Evolutionary conservation across 2,797 vertebrate genomes (phyloP).

Genomic region (Anas bahamensis): DNA sequence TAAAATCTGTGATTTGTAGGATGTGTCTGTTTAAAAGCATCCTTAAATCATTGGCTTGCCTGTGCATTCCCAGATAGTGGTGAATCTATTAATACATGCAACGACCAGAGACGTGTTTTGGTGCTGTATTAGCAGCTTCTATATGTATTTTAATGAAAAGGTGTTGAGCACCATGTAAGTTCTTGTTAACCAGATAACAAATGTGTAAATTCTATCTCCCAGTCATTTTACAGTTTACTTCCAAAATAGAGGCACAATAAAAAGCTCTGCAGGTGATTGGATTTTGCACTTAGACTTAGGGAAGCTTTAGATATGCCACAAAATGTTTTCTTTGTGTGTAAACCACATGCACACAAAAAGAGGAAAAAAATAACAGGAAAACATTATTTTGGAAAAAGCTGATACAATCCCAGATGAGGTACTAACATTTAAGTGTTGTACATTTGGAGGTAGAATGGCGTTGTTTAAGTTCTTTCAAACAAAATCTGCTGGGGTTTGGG

Average conservation of each 20-base stretch:
- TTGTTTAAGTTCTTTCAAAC: neutral
- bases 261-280: neutral
- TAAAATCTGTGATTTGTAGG: constrained; percentile 5
- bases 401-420: neutral
- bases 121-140: neutral
- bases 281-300: neutral
- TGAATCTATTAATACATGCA: neutral
- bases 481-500: neutral
- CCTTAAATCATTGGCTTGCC: neutral
- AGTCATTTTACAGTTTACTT: neutral
- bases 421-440: neutral
- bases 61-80: neutral
- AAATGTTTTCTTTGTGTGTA: neutral
- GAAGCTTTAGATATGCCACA: neutral
- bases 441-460: neutral
- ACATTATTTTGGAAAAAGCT: neutral
- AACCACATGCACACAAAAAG: neutral
- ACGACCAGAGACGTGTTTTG: neutral
- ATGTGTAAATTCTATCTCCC: neutral
- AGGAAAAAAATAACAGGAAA: neutral
- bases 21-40: constrained; percentile 14
- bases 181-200: neutral
- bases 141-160: neutral
- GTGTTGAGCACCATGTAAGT: neutral
- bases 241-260: neutral